phyloP scores from a whole-genome alignment of 2,113 vertebrate species.

The Thunnus thynnus region DNA sequence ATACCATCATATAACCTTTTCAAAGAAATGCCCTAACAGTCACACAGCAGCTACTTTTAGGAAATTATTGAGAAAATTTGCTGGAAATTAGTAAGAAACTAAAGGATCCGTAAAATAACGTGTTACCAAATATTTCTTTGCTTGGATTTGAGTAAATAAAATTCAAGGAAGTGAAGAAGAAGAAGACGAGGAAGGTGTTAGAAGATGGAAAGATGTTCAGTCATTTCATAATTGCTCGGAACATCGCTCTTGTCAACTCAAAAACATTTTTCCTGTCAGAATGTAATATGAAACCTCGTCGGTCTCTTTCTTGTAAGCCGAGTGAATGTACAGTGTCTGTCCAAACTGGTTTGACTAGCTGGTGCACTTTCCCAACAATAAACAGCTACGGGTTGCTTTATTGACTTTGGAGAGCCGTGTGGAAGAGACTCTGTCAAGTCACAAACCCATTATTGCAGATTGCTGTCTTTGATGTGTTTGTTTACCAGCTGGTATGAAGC shows the following conservation, averaged over 20 bases:
- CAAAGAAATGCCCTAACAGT: no score
- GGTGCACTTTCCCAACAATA: conserved; percentile 21
- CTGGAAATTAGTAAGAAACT: no score
- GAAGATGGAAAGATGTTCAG: not conserved
- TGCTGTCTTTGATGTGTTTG: not conserved
- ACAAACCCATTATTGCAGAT: not conserved
- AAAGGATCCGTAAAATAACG: no score
- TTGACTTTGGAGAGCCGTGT: conserved; percentile 4
- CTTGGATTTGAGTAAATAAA: no score
- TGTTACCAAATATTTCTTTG: no score
- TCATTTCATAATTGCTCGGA: no score
- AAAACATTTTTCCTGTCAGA: not conserved
- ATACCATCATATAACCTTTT: no score
- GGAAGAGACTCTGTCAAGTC: not conserved
- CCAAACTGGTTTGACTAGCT: conserved; percentile 71
- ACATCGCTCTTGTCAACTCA: no score
- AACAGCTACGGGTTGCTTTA: not conserved
- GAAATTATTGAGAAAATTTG: no score
- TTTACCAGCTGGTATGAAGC: conserved; percentile 4
- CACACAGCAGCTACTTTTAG: no score
- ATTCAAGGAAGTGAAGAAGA: no score
- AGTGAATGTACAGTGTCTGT: not conserved
- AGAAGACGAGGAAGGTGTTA: not conserved
- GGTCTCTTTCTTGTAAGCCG: conserved; percentile 18
- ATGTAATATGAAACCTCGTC: conserved; percentile 31